Evolutionary conservation across 2,113 vertebrate species (phyloP).

Genomic region (Mixornis gularis): DNA sequence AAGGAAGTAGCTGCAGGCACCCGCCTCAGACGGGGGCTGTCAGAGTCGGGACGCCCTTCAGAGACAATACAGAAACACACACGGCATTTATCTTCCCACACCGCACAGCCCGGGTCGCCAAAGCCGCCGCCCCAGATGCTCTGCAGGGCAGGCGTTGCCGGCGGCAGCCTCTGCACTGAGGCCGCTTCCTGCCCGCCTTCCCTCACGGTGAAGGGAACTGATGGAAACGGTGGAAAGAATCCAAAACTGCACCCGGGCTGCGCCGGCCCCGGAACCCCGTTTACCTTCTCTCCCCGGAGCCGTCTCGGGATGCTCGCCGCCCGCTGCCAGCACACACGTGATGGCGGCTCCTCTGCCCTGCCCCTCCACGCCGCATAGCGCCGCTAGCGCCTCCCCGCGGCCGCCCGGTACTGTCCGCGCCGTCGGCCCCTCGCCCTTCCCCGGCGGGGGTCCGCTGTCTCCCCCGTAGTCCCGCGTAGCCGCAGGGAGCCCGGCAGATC

Average conservation of each 20-base stretch:
- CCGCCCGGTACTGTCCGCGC: too few relatives aligned
- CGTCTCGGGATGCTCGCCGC: background rate
- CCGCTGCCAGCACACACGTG: background rate
- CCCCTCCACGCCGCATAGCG: background rate
- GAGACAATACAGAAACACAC: background rate
- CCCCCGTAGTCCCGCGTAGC: too few relatives aligned
- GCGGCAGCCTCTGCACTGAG: background rate
- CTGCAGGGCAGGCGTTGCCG: background rate
- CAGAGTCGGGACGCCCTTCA: background rate
- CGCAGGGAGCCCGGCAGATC: too few relatives aligned
- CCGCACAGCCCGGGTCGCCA: background rate
- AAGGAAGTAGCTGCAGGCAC: background rate
- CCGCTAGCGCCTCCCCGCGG: background rate
- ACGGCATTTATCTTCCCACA: rapidly evolving
- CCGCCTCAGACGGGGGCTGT: background rate
- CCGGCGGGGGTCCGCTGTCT: too few relatives aligned
- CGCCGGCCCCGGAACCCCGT: background rate
- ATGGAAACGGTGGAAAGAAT: background rate
- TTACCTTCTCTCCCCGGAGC: background rate
- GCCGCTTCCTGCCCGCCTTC: background rate
- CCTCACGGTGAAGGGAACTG: background rate
- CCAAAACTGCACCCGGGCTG: background rate
- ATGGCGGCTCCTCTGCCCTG: background rate
- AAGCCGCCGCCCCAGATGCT: background rate
- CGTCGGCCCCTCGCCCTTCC: too few relatives aligned